Evolutionary conservation across 2,888 invertebrate species (phyloP).

Genomic region (Ornithoptera alexandrae): DNA sequence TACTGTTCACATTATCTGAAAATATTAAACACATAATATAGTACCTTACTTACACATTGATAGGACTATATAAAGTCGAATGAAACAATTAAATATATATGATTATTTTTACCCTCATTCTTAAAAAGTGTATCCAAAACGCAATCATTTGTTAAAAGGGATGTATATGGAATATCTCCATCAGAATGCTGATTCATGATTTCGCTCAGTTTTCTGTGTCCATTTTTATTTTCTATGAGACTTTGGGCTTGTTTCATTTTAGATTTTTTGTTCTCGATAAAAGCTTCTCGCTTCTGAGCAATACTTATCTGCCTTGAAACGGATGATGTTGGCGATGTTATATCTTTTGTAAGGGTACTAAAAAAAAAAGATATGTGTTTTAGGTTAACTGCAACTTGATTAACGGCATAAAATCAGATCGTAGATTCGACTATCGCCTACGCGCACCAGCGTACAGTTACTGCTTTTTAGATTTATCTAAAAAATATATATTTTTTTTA

Average conservation of each 20-base stretch:
- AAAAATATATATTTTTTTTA: too few species aligned
- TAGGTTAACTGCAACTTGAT: not conserved
- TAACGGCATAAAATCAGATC: too few species aligned
- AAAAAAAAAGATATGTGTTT: conserved; percentile 39
- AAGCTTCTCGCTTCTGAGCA: conserved; percentile 63
- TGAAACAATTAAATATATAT: not conserved
- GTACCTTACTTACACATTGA: too few species aligned
- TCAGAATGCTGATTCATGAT: conserved; percentile 65
- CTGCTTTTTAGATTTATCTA: too few species aligned
- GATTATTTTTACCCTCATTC: conserved; percentile 54
- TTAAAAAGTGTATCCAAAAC: conserved; percentile 63
- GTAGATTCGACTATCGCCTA: too few species aligned
- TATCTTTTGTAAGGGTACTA: conserved; percentile 85
- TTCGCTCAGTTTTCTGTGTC: conserved; percentile 56
- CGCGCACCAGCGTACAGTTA: too few species aligned
- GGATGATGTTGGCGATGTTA: conserved; percentile 81
- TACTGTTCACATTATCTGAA: conserved; percentile 81
- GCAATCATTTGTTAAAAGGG: conserved; percentile 63
- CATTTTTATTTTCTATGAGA: conserved; percentile 61
- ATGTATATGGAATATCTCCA: conserved; percentile 68
- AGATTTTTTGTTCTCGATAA: conserved; percentile 65
- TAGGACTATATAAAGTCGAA: not conserved
- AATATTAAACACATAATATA: conserved; percentile 11
- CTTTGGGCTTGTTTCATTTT: conserved; percentile 66
- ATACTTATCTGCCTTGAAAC: conserved; percentile 54